A percentile compares a stretch with the other conserved stretches of the same genome.
These are phyloP conservation scores for Agelaius tricolor DNA, from an alignment of 2,113 vertebrate species.

Conservation along the genomic window DNA sequence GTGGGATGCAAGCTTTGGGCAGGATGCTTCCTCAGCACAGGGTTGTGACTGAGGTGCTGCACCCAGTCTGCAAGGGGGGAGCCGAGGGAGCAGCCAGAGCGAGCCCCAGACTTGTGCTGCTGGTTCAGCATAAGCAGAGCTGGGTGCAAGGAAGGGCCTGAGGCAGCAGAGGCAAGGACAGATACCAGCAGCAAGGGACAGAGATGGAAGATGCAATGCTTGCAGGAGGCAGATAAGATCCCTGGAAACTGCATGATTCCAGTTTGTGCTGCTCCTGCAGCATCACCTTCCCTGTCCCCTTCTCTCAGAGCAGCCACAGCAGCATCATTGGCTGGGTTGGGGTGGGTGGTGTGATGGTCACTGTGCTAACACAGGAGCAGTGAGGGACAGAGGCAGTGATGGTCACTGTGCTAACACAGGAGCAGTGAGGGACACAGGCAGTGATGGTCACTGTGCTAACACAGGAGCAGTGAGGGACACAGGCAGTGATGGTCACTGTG, in stretches of 20 bases:
- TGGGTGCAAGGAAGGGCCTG: rapidly evolving
- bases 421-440: rapidly evolving
- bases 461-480: rapidly evolving
- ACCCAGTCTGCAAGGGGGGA: background rate
- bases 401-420: background rate
- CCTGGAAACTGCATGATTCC: background rate
- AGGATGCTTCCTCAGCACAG: background rate
- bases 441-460: no score
- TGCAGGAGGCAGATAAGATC: background rate
- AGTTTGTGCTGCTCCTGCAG: background rate
- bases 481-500: no score
- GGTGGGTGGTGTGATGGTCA: background rate
- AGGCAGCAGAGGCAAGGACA: background rate
- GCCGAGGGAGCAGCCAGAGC: background rate
- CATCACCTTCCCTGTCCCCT: background rate
- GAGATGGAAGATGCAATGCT: background rate
- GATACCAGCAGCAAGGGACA: rapidly evolving
- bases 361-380: rapidly evolving
- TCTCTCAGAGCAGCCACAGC: background rate
- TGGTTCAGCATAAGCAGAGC: background rate
- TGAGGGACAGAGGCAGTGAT: background rate
- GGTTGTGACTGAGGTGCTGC: rapidly evolving
- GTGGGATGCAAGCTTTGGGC: background rate
- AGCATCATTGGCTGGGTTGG: background rate
- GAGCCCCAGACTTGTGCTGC: background rate